A percentile compares a stretch with the other conserved stretches of the same genome.
These are phyloP conservation scores for Stegophylla sp. DNA, from an alignment of 2,888 invertebrate genomes.

Conservation along the genomic window DNA sequence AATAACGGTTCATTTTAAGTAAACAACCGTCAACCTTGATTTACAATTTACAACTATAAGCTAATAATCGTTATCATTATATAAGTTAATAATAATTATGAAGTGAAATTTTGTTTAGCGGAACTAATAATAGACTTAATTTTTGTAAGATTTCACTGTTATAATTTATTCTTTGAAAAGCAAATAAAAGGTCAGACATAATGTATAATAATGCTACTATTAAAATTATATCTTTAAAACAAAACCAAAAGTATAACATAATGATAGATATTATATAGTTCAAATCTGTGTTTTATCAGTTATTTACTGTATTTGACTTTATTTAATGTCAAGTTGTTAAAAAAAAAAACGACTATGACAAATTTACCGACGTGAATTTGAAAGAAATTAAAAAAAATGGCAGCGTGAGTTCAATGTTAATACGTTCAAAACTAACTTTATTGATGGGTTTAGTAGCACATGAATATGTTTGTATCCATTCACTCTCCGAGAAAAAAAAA, in stretches of 20 bases:
- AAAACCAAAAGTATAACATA: too few relatives aligned
- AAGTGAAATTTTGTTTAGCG: conserved; percentile 9
- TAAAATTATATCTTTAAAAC: neutral
- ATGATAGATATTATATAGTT: too few relatives aligned
- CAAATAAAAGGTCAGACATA: neutral
- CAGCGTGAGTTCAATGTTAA: neutral
- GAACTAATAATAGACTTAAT: conserved; percentile 5
- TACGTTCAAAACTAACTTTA: neutral
- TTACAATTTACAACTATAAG: neutral
- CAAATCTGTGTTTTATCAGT: too few relatives aligned
- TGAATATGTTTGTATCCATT: neutral
- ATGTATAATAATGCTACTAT: neutral
- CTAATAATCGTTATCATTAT: neutral
- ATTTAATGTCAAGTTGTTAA: too few relatives aligned
- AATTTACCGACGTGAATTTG: too few relatives aligned
- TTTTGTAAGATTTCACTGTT: neutral
- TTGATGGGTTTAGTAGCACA: neutral
- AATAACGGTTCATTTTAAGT: neutral
- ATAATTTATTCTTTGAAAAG: neutral
- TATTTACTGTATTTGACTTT: too few relatives aligned
- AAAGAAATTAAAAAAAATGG: too few relatives aligned
- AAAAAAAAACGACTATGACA: too few relatives aligned
- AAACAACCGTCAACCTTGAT: conserved; percentile 10
- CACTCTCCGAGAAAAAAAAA: neutral
- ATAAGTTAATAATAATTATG: neutral